Conservation (phyloP, 2,797 vertebrate species). For the Ctenosaura bakeri region DNA sequence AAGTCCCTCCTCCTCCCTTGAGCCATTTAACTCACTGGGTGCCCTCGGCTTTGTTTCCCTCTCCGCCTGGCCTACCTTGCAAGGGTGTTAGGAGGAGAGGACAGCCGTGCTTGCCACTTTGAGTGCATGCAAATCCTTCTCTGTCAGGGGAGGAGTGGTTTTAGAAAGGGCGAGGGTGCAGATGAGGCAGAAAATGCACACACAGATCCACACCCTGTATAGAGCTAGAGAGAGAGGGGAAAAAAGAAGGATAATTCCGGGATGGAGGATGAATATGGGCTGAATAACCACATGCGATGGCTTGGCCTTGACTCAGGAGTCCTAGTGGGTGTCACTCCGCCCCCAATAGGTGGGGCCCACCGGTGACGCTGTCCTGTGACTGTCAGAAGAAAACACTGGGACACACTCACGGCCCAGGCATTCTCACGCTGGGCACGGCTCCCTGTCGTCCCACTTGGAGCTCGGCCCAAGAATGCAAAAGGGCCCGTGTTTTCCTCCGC, state of each 20-base stretch:
- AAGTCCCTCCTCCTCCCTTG: too few species aligned
- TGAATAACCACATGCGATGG: background rate
- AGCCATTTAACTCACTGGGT: too few species aligned
- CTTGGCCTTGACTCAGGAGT: constrained; percentile 27
- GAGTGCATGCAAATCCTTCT: background rate
- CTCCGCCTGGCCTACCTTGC: too few species aligned
- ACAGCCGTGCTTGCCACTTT: background rate
- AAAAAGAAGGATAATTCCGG: background rate
- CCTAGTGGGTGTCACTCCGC: background rate
- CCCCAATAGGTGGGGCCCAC: background rate
- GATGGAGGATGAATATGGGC: background rate
- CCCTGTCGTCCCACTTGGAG: constrained; percentile 9
- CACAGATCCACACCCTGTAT: background rate
- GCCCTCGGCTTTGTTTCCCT: too few species aligned
- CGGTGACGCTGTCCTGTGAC: background rate
- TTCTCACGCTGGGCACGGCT: constrained; percentile 26
- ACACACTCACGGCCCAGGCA: constrained; percentile 1
- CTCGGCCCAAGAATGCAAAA: background rate
- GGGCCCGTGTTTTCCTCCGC: background rate
- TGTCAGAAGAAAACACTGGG: background rate
- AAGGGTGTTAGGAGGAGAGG: too few species aligned
- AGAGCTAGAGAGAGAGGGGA: too few species aligned
- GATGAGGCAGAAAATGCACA: background rate
- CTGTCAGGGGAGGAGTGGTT: background rate
- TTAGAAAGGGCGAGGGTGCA: background rate